These are phyloP conservation scores for Pangasius krempfi DNA, from an alignment of 2,797 vertebrate genomes.

Conservation along the genomic window DNA sequence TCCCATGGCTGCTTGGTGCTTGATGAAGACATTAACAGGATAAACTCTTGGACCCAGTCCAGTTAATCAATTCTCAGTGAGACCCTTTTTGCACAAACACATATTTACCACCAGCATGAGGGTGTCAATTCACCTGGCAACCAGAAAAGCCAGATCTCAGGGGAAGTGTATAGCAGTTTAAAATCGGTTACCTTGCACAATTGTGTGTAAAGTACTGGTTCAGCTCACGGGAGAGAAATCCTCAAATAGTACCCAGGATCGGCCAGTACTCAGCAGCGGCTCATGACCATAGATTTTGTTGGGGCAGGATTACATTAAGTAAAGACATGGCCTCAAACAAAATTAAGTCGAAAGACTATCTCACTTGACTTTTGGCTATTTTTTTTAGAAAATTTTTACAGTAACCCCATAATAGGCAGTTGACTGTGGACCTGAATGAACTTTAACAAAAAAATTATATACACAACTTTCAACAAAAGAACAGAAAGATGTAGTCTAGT, in stretches of 20 bases:
- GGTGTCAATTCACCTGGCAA: slow-evolving; percentile 41
- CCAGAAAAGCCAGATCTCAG: slow-evolving; percentile 15
- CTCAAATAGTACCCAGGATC: not conserved
- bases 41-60: slow-evolving; percentile 70
- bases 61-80: slow-evolving; percentile 65
- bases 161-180: slow-evolving; percentile 17
- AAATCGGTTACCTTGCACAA: slow-evolving; percentile 22
- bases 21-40: slow-evolving; percentile 61
- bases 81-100: slow-evolving; percentile 60
- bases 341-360: not conserved
- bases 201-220: not conserved
- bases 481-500: not conserved
- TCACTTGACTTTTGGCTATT: not conserved
- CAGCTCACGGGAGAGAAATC: not conserved
- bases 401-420: not conserved
- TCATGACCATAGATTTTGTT: not conserved
- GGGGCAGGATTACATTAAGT: not conserved
- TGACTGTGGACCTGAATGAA: not conserved
- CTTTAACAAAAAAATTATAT: not conserved
- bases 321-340: not conserved
- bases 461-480: not conserved
- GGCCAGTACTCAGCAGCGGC: not conserved
- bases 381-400: not conserved
- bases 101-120: slow-evolving; percentile 40
- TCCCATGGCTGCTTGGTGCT: slow-evolving; percentile 39